A percentile compares a stretch with the other conserved stretches of the same genome.
These are phyloP conservation scores for Machimus rusticus DNA, from an alignment of 2,888 invertebrate genomes.

Conservation along the genomic window DNA sequence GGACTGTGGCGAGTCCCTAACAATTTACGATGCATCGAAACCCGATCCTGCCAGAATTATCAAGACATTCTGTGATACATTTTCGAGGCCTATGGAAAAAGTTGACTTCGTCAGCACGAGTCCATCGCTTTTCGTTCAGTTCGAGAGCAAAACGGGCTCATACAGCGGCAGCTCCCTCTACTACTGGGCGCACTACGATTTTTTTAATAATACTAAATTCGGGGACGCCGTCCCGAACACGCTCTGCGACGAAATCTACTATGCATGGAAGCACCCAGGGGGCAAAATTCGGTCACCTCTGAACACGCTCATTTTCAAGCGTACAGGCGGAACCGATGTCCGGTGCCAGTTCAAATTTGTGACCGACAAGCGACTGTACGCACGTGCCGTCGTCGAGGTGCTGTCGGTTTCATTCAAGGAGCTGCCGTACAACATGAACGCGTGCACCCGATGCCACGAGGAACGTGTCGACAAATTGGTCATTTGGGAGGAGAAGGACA, in stretches of 20 bases:
- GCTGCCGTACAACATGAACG: constrained; percentile 78
- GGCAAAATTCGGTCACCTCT: constrained; percentile 83
- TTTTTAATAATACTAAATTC: constrained; percentile 88
- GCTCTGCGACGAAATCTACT: constrained; percentile 86
- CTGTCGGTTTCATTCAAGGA: constrained; percentile 85
- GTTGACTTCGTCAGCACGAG: constrained; percentile 91
- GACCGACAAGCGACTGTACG: constrained; percentile 81
- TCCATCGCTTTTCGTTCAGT: constrained; percentile 84
- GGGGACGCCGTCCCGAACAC: constrained; percentile 84
- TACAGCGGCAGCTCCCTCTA: constrained; percentile 93
- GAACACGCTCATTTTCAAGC: constrained; percentile 87
- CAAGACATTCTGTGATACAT: constrained; percentile 94
- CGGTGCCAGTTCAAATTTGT: constrained; percentile 85
- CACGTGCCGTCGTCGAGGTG: constrained; percentile 78
- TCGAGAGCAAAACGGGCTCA: constrained; percentile 91
- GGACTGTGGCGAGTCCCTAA: constrained; percentile 89
- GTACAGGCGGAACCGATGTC: constrained; percentile 77
- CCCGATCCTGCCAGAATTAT: constrained; percentile 90
- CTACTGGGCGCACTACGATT: constrained; percentile 94
- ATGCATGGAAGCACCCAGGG: constrained; percentile 80
- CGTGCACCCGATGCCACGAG: constrained; percentile 86
- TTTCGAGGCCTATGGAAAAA: constrained; percentile 91
- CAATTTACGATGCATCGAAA: constrained; percentile 86
- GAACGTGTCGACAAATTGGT: constrained; percentile 85
- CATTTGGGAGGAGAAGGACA: constrained; percentile 79